Conservation (phyloP, 1,140 invertebrate genomes). For the Orius laevigatus region DNA sequence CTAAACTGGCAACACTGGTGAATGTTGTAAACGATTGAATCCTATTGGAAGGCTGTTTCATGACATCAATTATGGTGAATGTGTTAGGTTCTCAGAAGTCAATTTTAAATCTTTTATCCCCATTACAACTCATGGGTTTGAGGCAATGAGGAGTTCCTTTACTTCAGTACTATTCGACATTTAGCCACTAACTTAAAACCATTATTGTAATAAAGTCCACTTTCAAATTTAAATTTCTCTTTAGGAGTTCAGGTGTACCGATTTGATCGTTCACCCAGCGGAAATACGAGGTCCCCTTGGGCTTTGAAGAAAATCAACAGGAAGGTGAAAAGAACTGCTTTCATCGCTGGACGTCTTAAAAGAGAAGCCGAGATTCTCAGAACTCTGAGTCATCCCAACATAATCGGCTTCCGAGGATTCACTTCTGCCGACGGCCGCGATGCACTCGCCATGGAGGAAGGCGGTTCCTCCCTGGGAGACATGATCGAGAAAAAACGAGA, state of each 20-base stretch:
- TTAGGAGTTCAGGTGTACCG: constrained; percentile 60
- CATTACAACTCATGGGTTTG: too few species aligned
- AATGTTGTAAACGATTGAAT: too few species aligned
- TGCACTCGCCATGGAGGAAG: constrained; percentile 36
- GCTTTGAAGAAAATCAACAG: constrained; percentile 56
- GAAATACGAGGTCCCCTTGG: constrained; percentile 52
- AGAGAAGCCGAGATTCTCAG: constrained; percentile 52
- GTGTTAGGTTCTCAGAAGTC: too few species aligned
- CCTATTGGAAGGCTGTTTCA: too few species aligned
- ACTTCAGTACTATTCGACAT: not conserved
- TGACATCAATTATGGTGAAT: too few species aligned
- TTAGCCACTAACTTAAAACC: not conserved
- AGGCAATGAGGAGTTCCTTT: not conserved
- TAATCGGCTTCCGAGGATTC: constrained; percentile 63
- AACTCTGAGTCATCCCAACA: constrained; percentile 61
- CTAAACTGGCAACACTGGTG: too few species aligned
- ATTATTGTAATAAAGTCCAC: too few species aligned
- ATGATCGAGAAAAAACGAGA: constrained; percentile 53
- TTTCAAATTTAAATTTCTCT: constrained; percentile 21
- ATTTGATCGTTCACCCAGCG: constrained; percentile 49
- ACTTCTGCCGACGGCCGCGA: constrained; percentile 37
- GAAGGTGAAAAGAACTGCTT: constrained; percentile 23
- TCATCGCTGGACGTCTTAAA: constrained; percentile 36
- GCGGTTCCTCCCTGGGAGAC: constrained; percentile 33
- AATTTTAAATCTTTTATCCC: too few species aligned